Conservation (phyloP, 2,888 invertebrate genomes). For the Acronicta leporina region DNA sequence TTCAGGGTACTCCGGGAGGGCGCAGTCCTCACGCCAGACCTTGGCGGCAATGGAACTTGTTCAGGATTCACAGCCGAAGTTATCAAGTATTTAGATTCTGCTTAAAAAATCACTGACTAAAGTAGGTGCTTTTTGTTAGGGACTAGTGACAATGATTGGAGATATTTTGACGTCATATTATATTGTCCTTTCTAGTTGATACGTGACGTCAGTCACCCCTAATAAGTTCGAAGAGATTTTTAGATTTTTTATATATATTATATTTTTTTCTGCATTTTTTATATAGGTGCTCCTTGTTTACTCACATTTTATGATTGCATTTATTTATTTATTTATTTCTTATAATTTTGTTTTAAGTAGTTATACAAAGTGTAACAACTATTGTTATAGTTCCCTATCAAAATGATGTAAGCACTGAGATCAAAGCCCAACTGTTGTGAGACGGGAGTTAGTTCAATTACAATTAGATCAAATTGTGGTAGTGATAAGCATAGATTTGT, state of each 20-base stretch:
- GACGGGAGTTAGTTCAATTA: conserved; percentile 46
- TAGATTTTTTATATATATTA: no score
- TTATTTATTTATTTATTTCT: neutral
- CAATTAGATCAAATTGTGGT: conserved; percentile 43
- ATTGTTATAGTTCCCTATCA: conserved; percentile 26
- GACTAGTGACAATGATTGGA: conserved; percentile 14
- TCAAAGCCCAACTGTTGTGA: neutral
- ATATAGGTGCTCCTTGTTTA: neutral
- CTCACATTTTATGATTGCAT: neutral
- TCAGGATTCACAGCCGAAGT: conserved; percentile 98
- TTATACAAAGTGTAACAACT: neutral
- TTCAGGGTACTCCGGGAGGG: conserved; percentile 96
- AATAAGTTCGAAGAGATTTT: no score
- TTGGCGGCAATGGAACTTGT: conserved; percentile 97
- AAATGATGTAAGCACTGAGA: conserved; percentile 11
- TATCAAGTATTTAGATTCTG: conserved; percentile 74
- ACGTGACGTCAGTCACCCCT: no score
- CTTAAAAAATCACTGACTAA: neutral
- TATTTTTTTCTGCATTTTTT: neutral
- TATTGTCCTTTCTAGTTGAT: no score
- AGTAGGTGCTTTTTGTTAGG: conserved; percentile 11
- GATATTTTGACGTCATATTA: no score
- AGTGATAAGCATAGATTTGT: conserved; percentile 23
- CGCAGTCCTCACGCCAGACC: conserved; percentile 95
- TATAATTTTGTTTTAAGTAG: neutral